Percentiles rank a stretch among this genome's conserved stretches.
phyloP scores from a whole-genome alignment of 2,888 invertebrate species.

The Creontiades dilutus region DNA sequence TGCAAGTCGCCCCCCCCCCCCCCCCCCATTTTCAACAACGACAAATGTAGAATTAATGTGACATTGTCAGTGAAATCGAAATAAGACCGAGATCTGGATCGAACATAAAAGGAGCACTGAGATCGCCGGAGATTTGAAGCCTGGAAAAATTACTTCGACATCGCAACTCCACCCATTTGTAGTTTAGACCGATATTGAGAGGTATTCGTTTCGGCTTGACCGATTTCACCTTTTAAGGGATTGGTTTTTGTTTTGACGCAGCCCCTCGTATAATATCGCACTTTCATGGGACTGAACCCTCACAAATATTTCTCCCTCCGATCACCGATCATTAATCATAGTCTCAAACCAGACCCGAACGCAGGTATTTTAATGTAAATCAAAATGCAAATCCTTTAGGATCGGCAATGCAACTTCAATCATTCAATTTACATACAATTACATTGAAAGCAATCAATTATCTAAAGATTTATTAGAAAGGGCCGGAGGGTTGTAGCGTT shows the following conservation, averaged over 20 bases:
- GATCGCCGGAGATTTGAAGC: too few species aligned
- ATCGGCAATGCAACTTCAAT: slow-evolving; percentile 32
- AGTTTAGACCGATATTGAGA: not conserved
- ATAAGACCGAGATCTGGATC: too few species aligned
- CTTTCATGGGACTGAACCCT: not conserved
- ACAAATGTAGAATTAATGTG: too few species aligned
- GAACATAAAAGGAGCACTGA: too few species aligned
- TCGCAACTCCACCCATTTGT: too few species aligned
- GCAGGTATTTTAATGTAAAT: slow-evolving; percentile 40
- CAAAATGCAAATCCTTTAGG: slow-evolving; percentile 60
- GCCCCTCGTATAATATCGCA: not conserved
- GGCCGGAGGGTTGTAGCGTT: slow-evolving; percentile 59
- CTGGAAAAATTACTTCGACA: too few species aligned
- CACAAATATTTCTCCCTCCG: not conserved
- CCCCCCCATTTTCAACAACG: too few species aligned
- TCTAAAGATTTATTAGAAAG: slow-evolving; percentile 49
- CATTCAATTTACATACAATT: slow-evolving; percentile 67
- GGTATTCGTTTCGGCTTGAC: not conserved
- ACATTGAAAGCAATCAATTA: slow-evolving; percentile 67
- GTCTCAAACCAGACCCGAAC: not conserved
- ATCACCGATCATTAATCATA: slow-evolving; percentile 21
- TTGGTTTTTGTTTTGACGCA: not conserved
- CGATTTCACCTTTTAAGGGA: not conserved
- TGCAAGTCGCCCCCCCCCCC: too few species aligned
- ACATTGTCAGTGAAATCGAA: too few species aligned